A percentile compares a stretch with the other conserved stretches of the same genome.
These are phyloP conservation scores for Horisme vitalbata DNA, from an alignment of 2,888 invertebrate genomes.

Conservation along the genomic window DNA sequence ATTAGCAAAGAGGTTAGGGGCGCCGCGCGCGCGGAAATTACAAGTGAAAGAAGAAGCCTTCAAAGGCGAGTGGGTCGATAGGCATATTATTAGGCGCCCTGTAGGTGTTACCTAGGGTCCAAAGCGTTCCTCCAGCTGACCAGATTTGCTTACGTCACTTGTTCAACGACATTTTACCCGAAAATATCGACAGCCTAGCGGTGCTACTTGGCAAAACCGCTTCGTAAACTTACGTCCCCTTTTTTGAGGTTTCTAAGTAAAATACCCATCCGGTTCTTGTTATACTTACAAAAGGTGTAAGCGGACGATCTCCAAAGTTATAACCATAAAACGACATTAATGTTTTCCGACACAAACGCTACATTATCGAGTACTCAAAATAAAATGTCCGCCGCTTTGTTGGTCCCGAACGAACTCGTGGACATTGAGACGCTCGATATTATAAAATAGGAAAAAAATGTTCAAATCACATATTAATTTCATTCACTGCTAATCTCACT, in stretches of 20 bases:
- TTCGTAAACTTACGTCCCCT: slow-evolving; percentile 50
- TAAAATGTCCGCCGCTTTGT: slow-evolving; percentile 84
- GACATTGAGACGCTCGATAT: slow-evolving; percentile 80
- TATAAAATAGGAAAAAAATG: slow-evolving; percentile 63
- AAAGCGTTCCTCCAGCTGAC: slow-evolving; percentile 55
- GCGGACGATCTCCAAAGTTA: slow-evolving; percentile 77
- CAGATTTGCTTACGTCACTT: slow-evolving; percentile 73
- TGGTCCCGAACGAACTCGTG: slow-evolving; percentile 82
- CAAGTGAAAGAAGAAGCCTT: slow-evolving; percentile 71
- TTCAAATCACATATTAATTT: slow-evolving; percentile 67
- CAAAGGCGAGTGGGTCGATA: slow-evolving; percentile 76
- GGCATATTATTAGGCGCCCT: slow-evolving; percentile 50
- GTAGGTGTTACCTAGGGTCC: slow-evolving; percentile 52
- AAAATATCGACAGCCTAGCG: slow-evolving; percentile 72
- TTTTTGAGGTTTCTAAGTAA: slow-evolving; percentile 48
- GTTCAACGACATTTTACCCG: slow-evolving; percentile 65
- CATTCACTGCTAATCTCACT: slow-evolving; percentile 70
- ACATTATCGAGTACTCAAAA: slow-evolving; percentile 83
- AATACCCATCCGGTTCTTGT: slow-evolving; percentile 47
- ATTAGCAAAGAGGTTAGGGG: slow-evolving; percentile 81
- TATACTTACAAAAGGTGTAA: slow-evolving; percentile 82
- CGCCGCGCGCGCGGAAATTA: slow-evolving; percentile 79
- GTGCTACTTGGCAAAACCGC: slow-evolving; percentile 67
- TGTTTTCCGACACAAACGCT: slow-evolving; percentile 80
- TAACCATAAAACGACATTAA: slow-evolving; percentile 82